Evolutionary conservation across 2,797 vertebrate species (phyloP), one percentile per base, ranked within the genome.

Genomic region (Gymnoscopelus microlampas): DNA sequence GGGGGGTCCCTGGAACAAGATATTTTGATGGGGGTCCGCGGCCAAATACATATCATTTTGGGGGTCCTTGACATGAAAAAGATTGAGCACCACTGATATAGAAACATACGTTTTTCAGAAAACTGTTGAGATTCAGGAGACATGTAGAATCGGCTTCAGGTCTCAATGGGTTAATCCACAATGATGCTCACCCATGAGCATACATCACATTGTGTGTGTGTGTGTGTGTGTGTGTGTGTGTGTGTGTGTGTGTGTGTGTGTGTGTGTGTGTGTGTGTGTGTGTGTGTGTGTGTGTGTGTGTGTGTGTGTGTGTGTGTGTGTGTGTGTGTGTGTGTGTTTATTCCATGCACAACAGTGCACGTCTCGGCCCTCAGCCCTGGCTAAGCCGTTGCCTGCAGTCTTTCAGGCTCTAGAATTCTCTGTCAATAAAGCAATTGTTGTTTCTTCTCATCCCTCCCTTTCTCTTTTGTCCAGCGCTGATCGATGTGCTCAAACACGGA

Each of bases 361-460:
- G 66, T 54, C 63, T 67, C 64, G 63, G 26, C 24, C 48, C 68
- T 59, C 57, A 47, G 72, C 71, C 65, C 78, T 81, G 80, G 73
- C 85, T 85, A 88, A 90, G 87, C 85, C 74, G 88, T 88, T 85
- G 85, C 86, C 87, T 86, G 76, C 84, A 85, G 78, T 91, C 87
- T 90, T 89, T 93, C 86, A 90, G 88, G 88, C 89, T 89, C 90
- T 91, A n/a, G 86, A 90, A 89, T 93, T 91, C 85, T 83, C 87
- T 92, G 93, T 95, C 93, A 94, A 93, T 94, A 94, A 94, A 93
- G 88, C 90, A 92, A 93, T 93, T 94, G 92, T 93, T 44, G 89
- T 88, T 83, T 82, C 80, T 78, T 80, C 82, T 78, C 89, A 85
- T 60, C 68, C 19, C 55, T 35, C 80, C 86, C 86, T 73, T 76